Conservation (phyloP, 2,797 vertebrate genomes). For the Thamnophis elegans region DNA sequence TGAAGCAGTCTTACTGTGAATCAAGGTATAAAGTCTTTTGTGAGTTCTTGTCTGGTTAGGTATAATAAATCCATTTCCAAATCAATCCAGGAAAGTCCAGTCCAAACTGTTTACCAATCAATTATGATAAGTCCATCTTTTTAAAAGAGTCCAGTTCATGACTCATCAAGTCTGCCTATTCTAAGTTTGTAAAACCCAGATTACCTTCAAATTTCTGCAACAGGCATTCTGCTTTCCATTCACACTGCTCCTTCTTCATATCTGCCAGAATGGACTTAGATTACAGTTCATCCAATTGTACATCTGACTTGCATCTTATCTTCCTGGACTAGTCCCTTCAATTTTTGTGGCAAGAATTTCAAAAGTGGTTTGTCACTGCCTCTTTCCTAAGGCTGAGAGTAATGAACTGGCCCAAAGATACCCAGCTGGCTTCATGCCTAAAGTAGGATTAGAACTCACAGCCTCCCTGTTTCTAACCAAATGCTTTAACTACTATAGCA, state of each 20-base stretch:
- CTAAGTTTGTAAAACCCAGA: background rate
- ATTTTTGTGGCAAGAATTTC: background rate
- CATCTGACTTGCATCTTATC: background rate
- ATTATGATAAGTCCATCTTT: background rate
- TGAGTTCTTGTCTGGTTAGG: background rate
- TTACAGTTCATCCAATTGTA: background rate
- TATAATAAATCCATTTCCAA: background rate
- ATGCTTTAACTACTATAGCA: background rate
- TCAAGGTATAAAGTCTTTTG: background rate
- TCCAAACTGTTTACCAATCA: background rate
- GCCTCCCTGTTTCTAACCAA: background rate
- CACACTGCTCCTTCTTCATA: background rate
- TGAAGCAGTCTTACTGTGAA: background rate
- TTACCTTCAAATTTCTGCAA: background rate
- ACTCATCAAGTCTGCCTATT: background rate
- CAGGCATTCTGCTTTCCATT: too few species aligned
- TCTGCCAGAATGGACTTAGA: background rate
- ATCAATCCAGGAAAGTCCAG: background rate
- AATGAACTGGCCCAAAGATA: background rate
- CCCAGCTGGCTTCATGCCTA: background rate
- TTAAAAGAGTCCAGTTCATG: background rate
- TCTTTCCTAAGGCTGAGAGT: background rate
- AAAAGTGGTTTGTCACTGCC: background rate
- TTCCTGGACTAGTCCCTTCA: background rate
- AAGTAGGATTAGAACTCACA: background rate